Evolutionary conservation across 2,797 vertebrate species (phyloP).

Genomic region (Poecilia gillii): DNA sequence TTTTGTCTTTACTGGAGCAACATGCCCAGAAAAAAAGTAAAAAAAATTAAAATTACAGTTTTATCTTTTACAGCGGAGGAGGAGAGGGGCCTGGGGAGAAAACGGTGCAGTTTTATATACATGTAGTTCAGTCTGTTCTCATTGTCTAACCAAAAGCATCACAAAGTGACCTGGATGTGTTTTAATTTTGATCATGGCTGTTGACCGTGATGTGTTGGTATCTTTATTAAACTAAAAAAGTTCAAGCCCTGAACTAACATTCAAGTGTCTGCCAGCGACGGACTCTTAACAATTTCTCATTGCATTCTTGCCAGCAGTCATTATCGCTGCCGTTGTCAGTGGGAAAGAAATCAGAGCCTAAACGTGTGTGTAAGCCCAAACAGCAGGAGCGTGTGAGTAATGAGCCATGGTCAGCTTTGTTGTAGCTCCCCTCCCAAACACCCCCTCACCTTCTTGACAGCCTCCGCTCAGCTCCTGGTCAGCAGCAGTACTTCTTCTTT

Average conservation of each 20-base stretch:
- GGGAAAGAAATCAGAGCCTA: constrained; percentile 83
- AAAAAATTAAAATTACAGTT: background rate
- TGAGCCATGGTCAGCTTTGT: constrained; percentile 57
- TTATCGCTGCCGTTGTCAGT: constrained; percentile 82
- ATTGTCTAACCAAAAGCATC: constrained; percentile 10
- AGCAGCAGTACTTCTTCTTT: constrained; percentile 62
- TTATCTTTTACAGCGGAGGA: background rate
- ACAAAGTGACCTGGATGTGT: background rate
- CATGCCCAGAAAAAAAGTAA: background rate
- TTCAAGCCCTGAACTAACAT: constrained; percentile 15
- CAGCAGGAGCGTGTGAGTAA: constrained; percentile 86
- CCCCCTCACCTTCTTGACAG: constrained; percentile 53
- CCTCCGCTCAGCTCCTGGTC: constrained; percentile 76
- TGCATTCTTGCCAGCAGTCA: constrained; percentile 82
- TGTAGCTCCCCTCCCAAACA: constrained; percentile 52
- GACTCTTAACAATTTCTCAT: constrained; percentile 70
- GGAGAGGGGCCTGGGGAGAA: background rate
- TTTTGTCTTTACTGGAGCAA: background rate
- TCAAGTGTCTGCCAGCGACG: constrained; percentile 19
- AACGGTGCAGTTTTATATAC: background rate
- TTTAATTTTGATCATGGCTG: constrained; percentile 6
- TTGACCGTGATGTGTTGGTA: constrained; percentile 3
- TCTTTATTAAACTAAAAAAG: constrained; percentile 15
- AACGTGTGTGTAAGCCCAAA: constrained; percentile 82
- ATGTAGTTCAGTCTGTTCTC: constrained; percentile 6